Conservation (phyloP, 1,140 invertebrate species). For the Hylaeus anthracinus region DNA sequence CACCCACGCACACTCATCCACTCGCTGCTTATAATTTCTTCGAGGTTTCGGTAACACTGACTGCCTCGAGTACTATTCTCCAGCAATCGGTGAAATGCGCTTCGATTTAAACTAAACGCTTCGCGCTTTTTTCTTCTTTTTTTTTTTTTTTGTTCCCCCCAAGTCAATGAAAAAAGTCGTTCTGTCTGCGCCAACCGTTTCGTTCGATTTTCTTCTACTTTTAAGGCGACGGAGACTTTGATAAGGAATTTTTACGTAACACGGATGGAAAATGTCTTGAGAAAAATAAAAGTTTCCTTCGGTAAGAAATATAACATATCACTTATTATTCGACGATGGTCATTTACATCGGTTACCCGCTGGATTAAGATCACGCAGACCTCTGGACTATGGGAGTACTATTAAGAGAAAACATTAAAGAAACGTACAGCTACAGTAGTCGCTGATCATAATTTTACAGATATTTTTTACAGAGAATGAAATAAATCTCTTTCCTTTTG, state of each 20-base stretch:
- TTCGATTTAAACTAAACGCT: neutral
- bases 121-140: neutral
- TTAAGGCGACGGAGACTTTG: constrained; percentile 2
- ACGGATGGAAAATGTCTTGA: constrained; percentile 10
- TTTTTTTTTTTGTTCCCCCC: too few relatives aligned
- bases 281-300: constrained; percentile 13
- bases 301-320: constrained; percentile 5
- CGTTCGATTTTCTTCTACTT: neutral
- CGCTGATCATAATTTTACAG: too few relatives aligned
- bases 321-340: neutral
- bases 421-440: too few relatives aligned
- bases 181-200: neutral
- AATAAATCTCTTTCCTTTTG: too few relatives aligned
- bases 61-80: neutral
- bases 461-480: too few relatives aligned
- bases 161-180: neutral
- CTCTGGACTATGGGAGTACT: too few relatives aligned
- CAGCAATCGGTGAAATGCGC: neutral
- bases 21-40: neutral
- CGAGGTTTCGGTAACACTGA: neutral
- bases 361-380: too few relatives aligned
- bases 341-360: neutral
- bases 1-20: neutral
- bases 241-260: constrained; percentile 10
- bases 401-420: too few relatives aligned